Base-by-base conservation (phyloP, 2,113 vertebrate genomes). In the Scytalopus superciliaris region DNA sequence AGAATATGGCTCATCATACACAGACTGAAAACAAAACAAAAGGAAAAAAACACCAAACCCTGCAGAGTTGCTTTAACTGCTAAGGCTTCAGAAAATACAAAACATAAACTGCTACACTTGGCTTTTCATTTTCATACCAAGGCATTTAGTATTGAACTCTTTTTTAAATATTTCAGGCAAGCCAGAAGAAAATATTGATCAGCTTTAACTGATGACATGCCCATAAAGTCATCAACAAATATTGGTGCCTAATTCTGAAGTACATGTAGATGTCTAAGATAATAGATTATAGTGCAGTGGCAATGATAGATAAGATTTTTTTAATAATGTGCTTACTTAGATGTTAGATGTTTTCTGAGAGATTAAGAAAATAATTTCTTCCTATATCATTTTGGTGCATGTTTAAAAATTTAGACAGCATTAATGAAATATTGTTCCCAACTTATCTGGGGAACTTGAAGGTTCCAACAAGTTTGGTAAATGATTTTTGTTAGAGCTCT, bases 201-300 rank as follows among this genome's bases (percentile, higher is more conserved):
- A 57, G 28, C 10, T 57, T 93, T 62, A 93, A 94, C 16, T 83
- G 67, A 90, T 90, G 39, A 59, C n/a, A 77, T 72, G 73, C 24
- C 33, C 19, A 81, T 87, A 75, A 70, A 89, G 9, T 95, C 72
- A 94, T 92, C n/a, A 80, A 49, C 19, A 97, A 95, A 89, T 94
- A 90, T 47, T 0, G 2, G 5, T 86, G n/a, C 75, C 55, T 95
- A 73, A 82, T 95, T 76, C 35, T 62, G 44, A 94, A 85, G 31
- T 68, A 49, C n/a, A 63, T 86, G 31, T 14, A 77, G 35, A 90
- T 81, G 68, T 84, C 56, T 62, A 86, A 70, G n/a, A 73, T 81
- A 92, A 81, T 42, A 59, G 49, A 78, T 57, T 79, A 50, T 21
- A 59, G 11, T 30, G 40, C 18, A 40, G 5, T 14, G 22, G 31